Evolutionary conservation across 2,888 invertebrate genomes (phyloP).

Genomic region (Caradrina clavipalpis): DNA sequence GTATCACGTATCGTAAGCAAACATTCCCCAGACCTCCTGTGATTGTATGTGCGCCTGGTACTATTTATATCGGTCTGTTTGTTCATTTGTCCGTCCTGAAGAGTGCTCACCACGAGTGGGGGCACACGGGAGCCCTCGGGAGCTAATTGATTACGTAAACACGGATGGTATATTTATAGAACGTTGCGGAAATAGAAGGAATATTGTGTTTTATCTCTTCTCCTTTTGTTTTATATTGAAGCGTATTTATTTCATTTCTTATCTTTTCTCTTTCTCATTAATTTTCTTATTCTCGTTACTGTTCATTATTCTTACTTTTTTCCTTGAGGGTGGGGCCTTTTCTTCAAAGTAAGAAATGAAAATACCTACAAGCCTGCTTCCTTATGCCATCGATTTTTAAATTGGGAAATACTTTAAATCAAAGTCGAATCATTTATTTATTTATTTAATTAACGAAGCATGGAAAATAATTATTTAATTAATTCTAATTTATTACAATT

Average conservation of each 20-base stretch:
- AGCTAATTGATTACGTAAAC: constrained; percentile 52
- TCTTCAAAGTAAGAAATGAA: no score
- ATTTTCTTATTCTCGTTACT: neutral
- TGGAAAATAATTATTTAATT: no score
- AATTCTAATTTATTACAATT: no score
- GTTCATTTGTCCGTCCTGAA: constrained; percentile 48
- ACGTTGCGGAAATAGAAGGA: constrained; percentile 3
- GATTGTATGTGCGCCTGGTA: constrained; percentile 13
- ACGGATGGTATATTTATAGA: constrained; percentile 20
- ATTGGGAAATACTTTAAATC: no score
- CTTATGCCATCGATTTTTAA: no score
- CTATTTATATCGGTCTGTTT: constrained; percentile 39
- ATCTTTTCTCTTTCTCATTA: neutral
- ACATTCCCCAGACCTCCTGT: constrained; percentile 1
- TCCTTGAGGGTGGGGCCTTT: no score
- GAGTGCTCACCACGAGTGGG: constrained; percentile 37
- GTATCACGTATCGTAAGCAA: constrained; percentile 38
- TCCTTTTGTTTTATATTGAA: neutral
- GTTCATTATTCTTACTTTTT: no score
- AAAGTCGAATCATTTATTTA: no score
- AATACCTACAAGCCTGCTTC: no score
- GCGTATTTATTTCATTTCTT: neutral
- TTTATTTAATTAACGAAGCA: no score
- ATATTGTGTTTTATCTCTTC: neutral
- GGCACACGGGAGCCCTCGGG: constrained; percentile 11